Evolutionary conservation across 1,140 invertebrate genomes (phyloP), one percentile per base, ranked within the genome.

Genomic region (Papilio machaon): DNA sequence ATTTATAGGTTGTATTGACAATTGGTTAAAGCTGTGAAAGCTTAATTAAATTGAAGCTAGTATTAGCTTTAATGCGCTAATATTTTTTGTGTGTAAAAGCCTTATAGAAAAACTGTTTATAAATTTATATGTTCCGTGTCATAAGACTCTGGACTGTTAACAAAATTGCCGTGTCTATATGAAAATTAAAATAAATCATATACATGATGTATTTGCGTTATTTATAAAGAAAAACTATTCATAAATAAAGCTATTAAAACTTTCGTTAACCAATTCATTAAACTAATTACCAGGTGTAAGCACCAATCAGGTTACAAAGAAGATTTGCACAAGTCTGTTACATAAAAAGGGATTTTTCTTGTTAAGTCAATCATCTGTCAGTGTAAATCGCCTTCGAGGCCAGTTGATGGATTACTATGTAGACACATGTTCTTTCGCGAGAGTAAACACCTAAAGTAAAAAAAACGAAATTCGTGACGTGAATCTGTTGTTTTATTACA

Each of bases 321-420:
- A 58, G 54, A 58, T 58, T 58, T 19, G 17, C 54, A 19, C 17
- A 8, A 17, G 54, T n/a, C n/a, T 64, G 60, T 60, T 19, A 60
- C 23, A 64, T 64, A 64, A 64, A 64, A 64, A 64, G 23, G 60
- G n/a, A 70, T 38, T 70, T 70, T 70, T 70, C 64, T 70, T 70
- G 64, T 70, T 70, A 38, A 30, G 35, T 70, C 30, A 70, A 70
- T 70, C 64, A 70, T 70, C 64, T 70, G 64, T 70, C 64, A 15
- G 64, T 35, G 64, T 23, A 35, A 15, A 70, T 70, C 64, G 64
- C 60, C 60, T 23, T 23, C 13, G 64, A 70, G 64, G 64, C 64
- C 64, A 70, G n/a, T 67, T 67, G 64, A 67, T 67, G 23, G 64
- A 67, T 67, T 35, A 35, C 64, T 30, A 30, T 38, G 35, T 35